Evolutionary conservation across 1,140 invertebrate genomes (phyloP), one percentile per base, ranked within the genome.

Genomic region (Nixonia krombeini): DNA sequence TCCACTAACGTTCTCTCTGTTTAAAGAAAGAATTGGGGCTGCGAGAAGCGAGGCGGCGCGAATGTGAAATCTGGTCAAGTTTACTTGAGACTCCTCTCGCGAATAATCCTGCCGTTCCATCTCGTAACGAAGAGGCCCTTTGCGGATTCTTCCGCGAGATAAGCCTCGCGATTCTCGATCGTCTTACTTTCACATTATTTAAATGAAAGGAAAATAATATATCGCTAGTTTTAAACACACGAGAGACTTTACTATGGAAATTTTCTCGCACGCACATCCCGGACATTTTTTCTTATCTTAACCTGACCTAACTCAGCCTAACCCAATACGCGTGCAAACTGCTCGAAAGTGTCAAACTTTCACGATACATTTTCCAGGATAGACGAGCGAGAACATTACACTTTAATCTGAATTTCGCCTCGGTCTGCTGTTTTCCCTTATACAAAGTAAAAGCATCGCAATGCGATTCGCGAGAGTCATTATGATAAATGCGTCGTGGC

Each of bases 401-500:
- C 35, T 15, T 58, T 59, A 61, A 67, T 61, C 64, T 26, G 57
- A 40, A 61, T 61, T 61, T 67, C 47, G 46, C 56, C 52, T 56
- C 33, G 57, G 44, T 38, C 31, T 49, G 64, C 37, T 51, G 64
- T 49, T 50, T 51, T 37, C 46, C 38, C 61, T 61, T 56, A n/a
- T n/a, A n/a, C n/a, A n/a, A n/a, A n/a, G n/a, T n/a, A 51, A 62
- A 68, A 69, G 58, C 66, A 56, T 59, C 42, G 55, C 44, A 26
- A 50, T 55, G 31, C 50, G 58, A 63, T 69, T 69, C 53, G 58
- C 44, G 42, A 35, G 13, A 57, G 50, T 42, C 53, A 63, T 69
- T 69, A 70, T 70, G 67, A 70, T 70, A 70, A 70, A 64, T 64
- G 59, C 51, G 41, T 42, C 49, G 56, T 56, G 56, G 40, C 59